Percentiles rank a stretch among this genome's conserved stretches.
Evolutionary conservation across 2,797 vertebrate species (phyloP).

Genomic region (Argentina silus): DNA sequence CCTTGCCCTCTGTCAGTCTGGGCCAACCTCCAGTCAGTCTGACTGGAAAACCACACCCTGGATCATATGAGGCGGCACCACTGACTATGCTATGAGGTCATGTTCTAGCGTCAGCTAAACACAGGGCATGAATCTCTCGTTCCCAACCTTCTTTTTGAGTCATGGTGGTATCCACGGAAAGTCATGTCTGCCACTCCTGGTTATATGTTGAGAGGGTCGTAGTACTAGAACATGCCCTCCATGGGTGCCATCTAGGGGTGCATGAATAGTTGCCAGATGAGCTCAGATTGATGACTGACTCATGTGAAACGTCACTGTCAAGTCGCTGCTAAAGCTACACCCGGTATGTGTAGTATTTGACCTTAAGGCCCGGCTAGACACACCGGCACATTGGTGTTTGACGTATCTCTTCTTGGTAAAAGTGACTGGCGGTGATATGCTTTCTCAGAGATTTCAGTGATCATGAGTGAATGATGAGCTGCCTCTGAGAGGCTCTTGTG

Average conservation of each 20-base stretch:
- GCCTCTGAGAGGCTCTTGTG: constrained; percentile 7
- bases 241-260: constrained; percentile 43
- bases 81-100: constrained; percentile 55
- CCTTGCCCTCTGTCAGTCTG: constrained; percentile 38
- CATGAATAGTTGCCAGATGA: constrained; percentile 66
- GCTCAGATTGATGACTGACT: constrained; percentile 62
- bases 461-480: constrained; percentile 19
- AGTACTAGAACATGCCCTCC: constrained; percentile 8
- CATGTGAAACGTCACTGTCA: constrained; percentile 76
- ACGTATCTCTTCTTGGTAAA: constrained; percentile 48
- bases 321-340: constrained; percentile 71
- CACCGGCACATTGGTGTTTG: constrained; percentile 65
- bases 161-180: constrained; percentile 1
- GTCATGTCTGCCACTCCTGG: constrained; percentile 12
- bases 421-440: constrained; percentile 36
- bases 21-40: constrained; percentile 1
- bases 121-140: constrained; percentile 29
- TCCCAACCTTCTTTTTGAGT: constrained; percentile 4
- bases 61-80: constrained; percentile 61
- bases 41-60: constrained; percentile 42
- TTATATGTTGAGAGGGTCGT: constrained; percentile 29
- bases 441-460: constrained; percentile 18
- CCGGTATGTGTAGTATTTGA: constrained; percentile 73
- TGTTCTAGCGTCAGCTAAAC: constrained; percentile 52
- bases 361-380: constrained; percentile 70